phyloP scores from a whole-genome alignment of 2,113 vertebrate genomes.

The Glaucidium brasilianum region DNA sequence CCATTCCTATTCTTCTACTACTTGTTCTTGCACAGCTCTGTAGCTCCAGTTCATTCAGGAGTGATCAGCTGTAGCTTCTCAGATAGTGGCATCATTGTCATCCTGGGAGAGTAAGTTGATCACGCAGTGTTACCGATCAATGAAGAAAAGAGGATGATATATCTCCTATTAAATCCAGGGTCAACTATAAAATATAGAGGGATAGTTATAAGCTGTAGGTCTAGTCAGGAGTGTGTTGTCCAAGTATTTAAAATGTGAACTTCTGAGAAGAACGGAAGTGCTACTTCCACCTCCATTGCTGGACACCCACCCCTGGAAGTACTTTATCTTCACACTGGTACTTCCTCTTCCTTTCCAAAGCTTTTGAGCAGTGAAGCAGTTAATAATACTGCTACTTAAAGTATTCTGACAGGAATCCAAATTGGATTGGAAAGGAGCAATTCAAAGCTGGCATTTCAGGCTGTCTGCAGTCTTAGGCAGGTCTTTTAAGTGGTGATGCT shows the following conservation, averaged over 20 bases:
- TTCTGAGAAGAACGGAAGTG: neutral
- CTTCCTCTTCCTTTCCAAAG: neutral
- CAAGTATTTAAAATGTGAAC: neutral
- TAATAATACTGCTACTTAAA: neutral
- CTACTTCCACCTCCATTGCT: neutral
- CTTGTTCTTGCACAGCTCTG: neutral
- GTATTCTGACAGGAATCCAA: neutral
- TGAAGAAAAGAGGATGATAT: neutral
- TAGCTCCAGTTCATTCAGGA: neutral
- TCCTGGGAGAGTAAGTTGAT: neutral
- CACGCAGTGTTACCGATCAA: neutral
- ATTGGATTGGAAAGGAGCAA: neutral
- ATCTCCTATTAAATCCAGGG: neutral
- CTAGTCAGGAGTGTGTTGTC: neutral
- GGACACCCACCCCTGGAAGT: neutral
- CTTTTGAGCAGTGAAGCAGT: neutral
- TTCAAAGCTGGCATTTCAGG: neutral
- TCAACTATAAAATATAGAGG: neutral
- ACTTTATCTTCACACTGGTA: neutral
- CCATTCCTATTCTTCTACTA: neutral
- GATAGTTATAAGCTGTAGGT: neutral
- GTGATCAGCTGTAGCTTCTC: neutral
- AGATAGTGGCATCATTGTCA: neutral
- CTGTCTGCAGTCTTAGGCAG: neutral
- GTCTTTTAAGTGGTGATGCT: neutral